Evolutionary conservation across 1,140 invertebrate species (phyloP).

Genomic region (Conopomorpha cramerella): DNA sequence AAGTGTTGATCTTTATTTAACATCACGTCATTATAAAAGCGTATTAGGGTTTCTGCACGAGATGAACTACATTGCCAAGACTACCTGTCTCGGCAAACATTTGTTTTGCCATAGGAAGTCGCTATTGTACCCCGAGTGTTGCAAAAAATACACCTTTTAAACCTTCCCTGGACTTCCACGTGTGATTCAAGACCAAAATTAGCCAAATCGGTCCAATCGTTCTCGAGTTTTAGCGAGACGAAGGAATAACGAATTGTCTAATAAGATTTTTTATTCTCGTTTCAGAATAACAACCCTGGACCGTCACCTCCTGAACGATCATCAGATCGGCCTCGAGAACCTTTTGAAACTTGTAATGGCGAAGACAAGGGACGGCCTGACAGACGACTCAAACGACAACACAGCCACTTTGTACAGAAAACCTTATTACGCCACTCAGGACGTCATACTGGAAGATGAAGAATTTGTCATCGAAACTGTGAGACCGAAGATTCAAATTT

Average conservation of each 20-base stretch:
- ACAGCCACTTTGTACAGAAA: constrained; percentile 15
- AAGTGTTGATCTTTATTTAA: no score
- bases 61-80: no score
- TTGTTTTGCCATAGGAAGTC: no score
- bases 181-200: not conserved
- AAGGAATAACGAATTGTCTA: no score
- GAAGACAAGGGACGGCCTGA: constrained; percentile 35
- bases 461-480: constrained; percentile 40
- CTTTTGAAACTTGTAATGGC: constrained; percentile 38
- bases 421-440: constrained; percentile 27
- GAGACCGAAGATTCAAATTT: constrained; percentile 31
- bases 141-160: no score
- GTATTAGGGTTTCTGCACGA: no score
- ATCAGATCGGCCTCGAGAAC: constrained; percentile 38
- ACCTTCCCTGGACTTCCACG: no score
- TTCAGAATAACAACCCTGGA: constrained; percentile 43
- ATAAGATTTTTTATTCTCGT: not conserved
- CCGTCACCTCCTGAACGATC: constrained; percentile 35
- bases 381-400: constrained; percentile 9
- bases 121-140: no score
- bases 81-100: no score
- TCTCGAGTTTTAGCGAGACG: no score
- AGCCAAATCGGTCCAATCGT: not conserved
- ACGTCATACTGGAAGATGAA: constrained; percentile 27
- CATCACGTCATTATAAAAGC: no score